Evolutionary conservation across 2,797 vertebrate species (phyloP).

Genomic region (Mus caroli): DNA sequence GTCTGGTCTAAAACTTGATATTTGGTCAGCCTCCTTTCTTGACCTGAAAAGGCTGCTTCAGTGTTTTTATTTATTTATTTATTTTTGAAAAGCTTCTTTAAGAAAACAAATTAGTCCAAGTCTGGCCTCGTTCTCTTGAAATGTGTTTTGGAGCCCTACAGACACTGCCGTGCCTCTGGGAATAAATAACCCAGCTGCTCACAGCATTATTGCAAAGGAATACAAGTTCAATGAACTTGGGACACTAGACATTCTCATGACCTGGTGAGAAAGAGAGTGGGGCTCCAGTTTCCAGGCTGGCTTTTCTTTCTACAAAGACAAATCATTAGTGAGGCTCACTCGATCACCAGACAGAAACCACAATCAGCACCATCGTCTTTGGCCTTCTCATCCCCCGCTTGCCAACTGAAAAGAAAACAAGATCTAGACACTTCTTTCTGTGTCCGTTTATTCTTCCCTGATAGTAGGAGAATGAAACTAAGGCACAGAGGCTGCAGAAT

Average conservation of each 20-base stretch:
- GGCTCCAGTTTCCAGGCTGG: slow-evolving; percentile 71
- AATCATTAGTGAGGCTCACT: neutral
- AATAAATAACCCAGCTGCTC: slow-evolving; percentile 72
- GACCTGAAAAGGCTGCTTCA: neutral
- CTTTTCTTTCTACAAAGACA: slow-evolving; percentile 70
- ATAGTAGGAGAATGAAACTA: neutral
- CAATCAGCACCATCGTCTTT: neutral
- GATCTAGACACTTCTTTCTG: fast-evolving
- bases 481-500: neutral
- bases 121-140: slow-evolving; percentile 35
- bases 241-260: slow-evolving; percentile 77
- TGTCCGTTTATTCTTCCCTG: neutral
- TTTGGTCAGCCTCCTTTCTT: slow-evolving; percentile 13
- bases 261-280: slow-evolving; percentile 70
- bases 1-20: neutral
- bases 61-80: slow-evolving; percentile 40
- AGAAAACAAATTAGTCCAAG: slow-evolving; percentile 67
- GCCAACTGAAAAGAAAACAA: neutral
- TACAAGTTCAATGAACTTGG: slow-evolving; percentile 73
- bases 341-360: neutral
- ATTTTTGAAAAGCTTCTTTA: slow-evolving; percentile 50
- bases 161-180: slow-evolving; percentile 67
- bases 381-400: slow-evolving; percentile 26
- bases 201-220: slow-evolving; percentile 70
- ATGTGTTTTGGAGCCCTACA: slow-evolving; percentile 58